phyloP scores from a whole-genome alignment of 2,797 vertebrate genomes.

The Oreochromis grahami region DNA sequence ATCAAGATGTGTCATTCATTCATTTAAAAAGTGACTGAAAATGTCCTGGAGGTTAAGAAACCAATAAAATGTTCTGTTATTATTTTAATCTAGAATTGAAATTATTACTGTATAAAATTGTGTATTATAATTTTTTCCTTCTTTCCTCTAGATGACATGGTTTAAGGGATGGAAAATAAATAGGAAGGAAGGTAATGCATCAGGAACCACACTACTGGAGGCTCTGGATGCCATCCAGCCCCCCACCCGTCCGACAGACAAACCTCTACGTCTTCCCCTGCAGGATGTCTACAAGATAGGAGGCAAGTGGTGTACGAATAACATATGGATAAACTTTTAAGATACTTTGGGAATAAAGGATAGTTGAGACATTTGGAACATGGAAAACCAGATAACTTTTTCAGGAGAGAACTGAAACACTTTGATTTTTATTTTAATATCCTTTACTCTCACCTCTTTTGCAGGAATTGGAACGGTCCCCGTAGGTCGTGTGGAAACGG shows the following conservation, averaged over 20 bases:
- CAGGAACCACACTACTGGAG: slow-evolving; percentile 90
- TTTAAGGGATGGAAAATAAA: slow-evolving; percentile 96
- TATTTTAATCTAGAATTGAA: not conserved
- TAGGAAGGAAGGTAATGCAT: slow-evolving; percentile 88
- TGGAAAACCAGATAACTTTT: not conserved
- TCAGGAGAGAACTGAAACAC: not conserved
- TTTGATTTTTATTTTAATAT: not conserved
- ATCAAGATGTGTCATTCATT: not conserved
- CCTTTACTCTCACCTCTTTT: not conserved
- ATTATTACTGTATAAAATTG: not conserved
- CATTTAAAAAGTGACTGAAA: not conserved
- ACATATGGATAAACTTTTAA: not conserved
- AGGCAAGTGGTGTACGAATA: slow-evolving; percentile 63
- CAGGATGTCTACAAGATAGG: slow-evolving; percentile 99
- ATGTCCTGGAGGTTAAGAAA: not conserved
- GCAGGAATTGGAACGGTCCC: slow-evolving; percentile 81
- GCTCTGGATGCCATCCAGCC: slow-evolving; percentile 93
- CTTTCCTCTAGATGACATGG: slow-evolving; percentile 86
- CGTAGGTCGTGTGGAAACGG: slow-evolving; percentile 79
- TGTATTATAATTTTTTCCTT: not conserved
- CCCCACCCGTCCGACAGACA: slow-evolving; percentile 91
- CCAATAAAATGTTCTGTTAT: accelerated
- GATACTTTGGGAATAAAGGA: not conserved
- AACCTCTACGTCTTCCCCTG: slow-evolving; percentile 90
- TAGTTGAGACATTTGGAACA: too few relatives aligned